Conservation (phyloP, 2,888 invertebrate species). For the Heteromurus nitidus region DNA sequence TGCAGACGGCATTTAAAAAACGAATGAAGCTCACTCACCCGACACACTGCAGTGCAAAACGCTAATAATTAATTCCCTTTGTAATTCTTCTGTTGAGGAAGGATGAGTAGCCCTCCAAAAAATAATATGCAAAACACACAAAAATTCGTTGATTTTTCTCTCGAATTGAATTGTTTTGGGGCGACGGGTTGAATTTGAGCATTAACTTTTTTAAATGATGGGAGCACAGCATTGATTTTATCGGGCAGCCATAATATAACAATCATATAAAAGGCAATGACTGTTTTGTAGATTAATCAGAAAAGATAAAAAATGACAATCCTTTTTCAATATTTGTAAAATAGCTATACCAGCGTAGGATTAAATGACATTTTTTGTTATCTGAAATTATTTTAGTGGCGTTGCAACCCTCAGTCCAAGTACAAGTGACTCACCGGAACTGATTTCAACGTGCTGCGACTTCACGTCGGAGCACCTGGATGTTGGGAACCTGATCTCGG, state of each 20-base stretch:
- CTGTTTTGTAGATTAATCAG: no score
- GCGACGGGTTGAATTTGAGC: no score
- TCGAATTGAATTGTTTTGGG: no score
- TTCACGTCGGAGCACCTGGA: constrained; percentile 68
- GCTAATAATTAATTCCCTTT: no score
- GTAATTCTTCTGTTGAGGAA: no score
- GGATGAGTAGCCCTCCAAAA: no score
- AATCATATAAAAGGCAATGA: background rate
- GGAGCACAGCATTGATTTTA: no score
- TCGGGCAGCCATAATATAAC: background rate
- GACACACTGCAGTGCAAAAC: background rate
- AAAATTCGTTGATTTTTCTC: no score
- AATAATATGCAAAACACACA: no score
- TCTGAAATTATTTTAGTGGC: constrained; percentile 63
- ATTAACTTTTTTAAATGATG: no score
- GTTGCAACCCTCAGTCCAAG: constrained; percentile 72
- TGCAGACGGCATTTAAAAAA: background rate
- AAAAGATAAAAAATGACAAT: background rate
- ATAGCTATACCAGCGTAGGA: no score
- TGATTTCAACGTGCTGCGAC: constrained; percentile 70
- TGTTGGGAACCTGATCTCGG: constrained; percentile 65
- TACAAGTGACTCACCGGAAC: constrained; percentile 70
- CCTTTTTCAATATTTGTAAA: constrained; percentile 11
- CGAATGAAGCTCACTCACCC: background rate
- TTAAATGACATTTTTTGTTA: constrained; percentile 3